Evolutionary conservation across 2,797 vertebrate genomes (phyloP).

Genomic region (Periophthalmus magnuspinnatus): DNA sequence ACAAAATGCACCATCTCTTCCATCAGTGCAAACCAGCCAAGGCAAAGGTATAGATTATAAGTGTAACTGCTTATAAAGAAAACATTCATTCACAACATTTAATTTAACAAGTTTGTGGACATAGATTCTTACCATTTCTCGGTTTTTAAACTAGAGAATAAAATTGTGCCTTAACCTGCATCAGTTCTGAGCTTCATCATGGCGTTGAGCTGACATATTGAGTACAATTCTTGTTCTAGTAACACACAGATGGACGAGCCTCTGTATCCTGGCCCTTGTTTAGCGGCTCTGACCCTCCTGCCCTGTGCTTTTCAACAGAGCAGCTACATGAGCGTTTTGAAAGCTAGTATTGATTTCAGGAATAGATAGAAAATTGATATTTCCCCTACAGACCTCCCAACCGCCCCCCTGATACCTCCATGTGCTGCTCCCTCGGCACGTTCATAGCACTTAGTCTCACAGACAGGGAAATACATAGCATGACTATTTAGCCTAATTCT

Average conservation of each 20-base stretch:
- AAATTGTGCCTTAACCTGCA: neutral
- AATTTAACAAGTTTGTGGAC: no score
- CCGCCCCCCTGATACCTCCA: neutral
- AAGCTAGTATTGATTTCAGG: slow-evolving; percentile 50
- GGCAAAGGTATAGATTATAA: no score
- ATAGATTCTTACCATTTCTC: no score
- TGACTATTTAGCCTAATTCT: no score
- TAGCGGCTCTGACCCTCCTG: slow-evolving; percentile 38
- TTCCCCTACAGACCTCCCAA: slow-evolving; percentile 18
- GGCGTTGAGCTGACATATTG: slow-evolving; percentile 13
- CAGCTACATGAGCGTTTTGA: slow-evolving; percentile 18
- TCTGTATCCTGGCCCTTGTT: slow-evolving; percentile 20
- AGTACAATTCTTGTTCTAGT: neutral
- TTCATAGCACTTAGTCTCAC: slow-evolving; percentile 7
- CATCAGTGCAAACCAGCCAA: no score
- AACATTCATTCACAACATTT: no score
- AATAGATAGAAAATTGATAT: slow-evolving; percentile 48
- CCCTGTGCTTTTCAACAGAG: slow-evolving; percentile 21
- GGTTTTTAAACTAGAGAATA: neutral
- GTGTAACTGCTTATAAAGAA: no score
- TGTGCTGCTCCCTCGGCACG: slow-evolving; percentile 26
- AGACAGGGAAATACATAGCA: neutral
- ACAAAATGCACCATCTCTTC: no score
- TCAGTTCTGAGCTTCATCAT: neutral
- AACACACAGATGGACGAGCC: slow-evolving; percentile 32